Conservation (phyloP, 2,888 invertebrate genomes). For the Ischnus inquisitorius region DNA sequence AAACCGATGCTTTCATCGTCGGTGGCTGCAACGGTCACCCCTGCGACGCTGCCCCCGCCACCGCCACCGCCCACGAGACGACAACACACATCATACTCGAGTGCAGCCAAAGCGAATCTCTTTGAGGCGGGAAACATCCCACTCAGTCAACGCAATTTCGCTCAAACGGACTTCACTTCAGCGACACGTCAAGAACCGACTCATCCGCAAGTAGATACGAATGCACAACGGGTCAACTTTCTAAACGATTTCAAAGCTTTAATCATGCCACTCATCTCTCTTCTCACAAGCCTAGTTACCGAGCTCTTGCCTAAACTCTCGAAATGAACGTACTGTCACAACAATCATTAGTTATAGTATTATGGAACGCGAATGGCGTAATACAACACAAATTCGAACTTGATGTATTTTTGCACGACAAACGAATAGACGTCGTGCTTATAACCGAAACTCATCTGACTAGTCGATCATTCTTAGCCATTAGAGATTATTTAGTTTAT, state of each 20-base stretch:
- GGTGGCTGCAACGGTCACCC: too few species aligned
- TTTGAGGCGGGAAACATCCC: too few species aligned
- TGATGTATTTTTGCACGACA: slow-evolving; percentile 37
- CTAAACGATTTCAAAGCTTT: slow-evolving; percentile 1
- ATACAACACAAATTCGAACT: not conserved
- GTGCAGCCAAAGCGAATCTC: too few species aligned
- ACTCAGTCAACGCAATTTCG: too few species aligned
- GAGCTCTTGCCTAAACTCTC: slow-evolving; percentile 1
- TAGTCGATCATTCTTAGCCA: slow-evolving; percentile 58
- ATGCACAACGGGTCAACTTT: not conserved
- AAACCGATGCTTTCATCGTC: too few species aligned
- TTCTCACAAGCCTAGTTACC: slow-evolving; percentile 14
- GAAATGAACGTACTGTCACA: not conserved
- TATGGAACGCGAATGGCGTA: slow-evolving; percentile 30
- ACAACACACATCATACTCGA: too few species aligned
- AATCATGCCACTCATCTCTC: not conserved
- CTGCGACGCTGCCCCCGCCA: too few species aligned
- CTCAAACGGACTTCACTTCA: too few species aligned
- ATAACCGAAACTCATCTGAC: slow-evolving; percentile 62
- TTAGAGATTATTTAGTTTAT: slow-evolving; percentile 58
- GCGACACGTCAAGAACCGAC: too few species aligned
- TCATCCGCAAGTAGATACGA: slow-evolving; percentile 1
- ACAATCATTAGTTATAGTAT: not conserved
- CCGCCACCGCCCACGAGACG: too few species aligned
- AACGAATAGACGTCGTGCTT: slow-evolving; percentile 49